Conservation (phyloP, 2,888 invertebrate genomes). For the Pristionchus japonicus region DNA sequence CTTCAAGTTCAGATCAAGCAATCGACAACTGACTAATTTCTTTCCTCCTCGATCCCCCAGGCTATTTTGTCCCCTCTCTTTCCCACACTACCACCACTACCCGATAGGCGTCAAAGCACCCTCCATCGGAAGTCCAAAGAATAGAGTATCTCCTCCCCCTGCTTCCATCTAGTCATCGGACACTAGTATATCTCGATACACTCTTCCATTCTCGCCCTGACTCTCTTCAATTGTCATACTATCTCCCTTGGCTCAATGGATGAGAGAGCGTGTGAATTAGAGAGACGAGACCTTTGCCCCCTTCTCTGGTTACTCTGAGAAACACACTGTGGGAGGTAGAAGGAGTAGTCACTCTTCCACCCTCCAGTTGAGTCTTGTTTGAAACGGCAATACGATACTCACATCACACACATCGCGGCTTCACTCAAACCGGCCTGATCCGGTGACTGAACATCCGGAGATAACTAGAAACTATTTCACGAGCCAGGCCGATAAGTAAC, state of each 20-base stretch:
- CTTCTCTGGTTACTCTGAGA: neutral
- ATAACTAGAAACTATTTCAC: too few relatives aligned
- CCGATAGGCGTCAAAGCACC: neutral
- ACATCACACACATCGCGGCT: neutral
- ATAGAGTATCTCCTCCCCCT: neutral
- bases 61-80: neutral
- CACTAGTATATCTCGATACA: too few relatives aligned
- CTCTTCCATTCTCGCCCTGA: neutral
- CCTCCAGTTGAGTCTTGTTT: neutral
- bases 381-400: neutral
- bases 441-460: neutral
- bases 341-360: constrained; percentile 6
- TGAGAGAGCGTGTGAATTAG: too few relatives aligned
- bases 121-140: constrained; percentile 32
- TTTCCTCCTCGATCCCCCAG: neutral
- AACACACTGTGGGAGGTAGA: constrained; percentile 4
- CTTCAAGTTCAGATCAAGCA: neutral
- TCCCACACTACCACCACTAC: neutral
- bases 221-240: constrained; percentile 10
- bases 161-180: too few relatives aligned
- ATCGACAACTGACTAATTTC: neutral
- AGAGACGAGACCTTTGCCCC: neutral
- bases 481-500: neutral
- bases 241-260: too few relatives aligned
- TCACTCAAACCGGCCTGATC: neutral